Percentiles rank a stretch among this genome's conserved stretches.
Conservation (phyloP, 1,140 invertebrate species). For the Listronotus bonariensis region DNA sequence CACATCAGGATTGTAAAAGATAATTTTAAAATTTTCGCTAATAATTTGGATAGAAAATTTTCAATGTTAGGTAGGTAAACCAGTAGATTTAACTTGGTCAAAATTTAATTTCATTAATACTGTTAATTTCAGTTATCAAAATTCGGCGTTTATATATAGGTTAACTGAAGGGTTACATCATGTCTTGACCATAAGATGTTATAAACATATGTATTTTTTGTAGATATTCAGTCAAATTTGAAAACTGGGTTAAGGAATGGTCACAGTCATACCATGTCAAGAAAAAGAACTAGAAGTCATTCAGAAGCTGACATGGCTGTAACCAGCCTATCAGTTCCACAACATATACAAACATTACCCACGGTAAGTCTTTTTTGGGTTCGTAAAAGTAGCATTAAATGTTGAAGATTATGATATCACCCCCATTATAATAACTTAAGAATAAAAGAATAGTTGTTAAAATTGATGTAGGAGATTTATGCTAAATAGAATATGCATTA, state of each 20-base stretch:
- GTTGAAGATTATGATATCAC: no score
- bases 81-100: background rate
- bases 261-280: constrained; percentile 46
- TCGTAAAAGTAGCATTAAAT: no score
- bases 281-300: constrained; percentile 53
- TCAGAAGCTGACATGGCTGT: constrained; percentile 45
- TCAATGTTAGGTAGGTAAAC: constrained; percentile 45
- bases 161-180: no score
- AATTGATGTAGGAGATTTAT: no score
- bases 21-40: constrained; percentile 13
- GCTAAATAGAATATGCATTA: no score
- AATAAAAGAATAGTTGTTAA: no score
- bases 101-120: no score
- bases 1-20: background rate
- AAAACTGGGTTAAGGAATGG: constrained; percentile 25
- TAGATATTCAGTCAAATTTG: constrained; percentile 44
- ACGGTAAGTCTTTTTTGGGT: constrained; percentile 37
- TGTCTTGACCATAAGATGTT: no score
- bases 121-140: no score
- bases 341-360: constrained; percentile 42
- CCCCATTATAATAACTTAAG: no score
- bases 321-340: background rate
- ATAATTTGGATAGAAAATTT: constrained; percentile 25
- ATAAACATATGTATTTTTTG: constrained; percentile 38
- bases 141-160: no score